Conservation (phyloP, 2,113 vertebrate genomes). For the Ochotona curzoniae region DNA sequence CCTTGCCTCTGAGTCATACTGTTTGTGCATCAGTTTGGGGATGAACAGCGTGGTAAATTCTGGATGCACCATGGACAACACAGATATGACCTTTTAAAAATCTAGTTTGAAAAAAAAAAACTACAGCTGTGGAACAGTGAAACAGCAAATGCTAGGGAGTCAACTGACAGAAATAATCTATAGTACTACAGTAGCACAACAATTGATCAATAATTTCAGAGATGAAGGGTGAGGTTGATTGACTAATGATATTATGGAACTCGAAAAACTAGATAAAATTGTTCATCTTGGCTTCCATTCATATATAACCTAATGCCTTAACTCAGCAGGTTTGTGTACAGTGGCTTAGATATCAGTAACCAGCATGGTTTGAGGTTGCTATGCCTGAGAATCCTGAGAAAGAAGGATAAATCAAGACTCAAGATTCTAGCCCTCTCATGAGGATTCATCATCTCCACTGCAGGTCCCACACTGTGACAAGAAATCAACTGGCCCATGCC, state of each 20-base stretch:
- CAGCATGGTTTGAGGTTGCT: background rate
- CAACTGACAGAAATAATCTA: background rate
- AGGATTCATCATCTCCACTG: background rate
- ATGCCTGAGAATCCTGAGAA: constrained; percentile 5
- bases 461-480: background rate
- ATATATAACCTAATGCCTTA: background rate
- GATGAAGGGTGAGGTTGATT: too few relatives aligned
- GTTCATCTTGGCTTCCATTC: background rate
- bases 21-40: background rate
- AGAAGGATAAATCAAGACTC: background rate
- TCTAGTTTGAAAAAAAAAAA: background rate
- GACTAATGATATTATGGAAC: background rate
- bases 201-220: background rate
- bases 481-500: background rate
- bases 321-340: background rate
- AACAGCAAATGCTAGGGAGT: background rate
- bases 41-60: background rate
- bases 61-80: background rate
- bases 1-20: background rate
- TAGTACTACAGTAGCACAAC: background rate
- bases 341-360: background rate
- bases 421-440: background rate
- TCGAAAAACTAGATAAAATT: background rate
- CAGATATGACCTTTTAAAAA: background rate
- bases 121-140: background rate